Evolutionary conservation across 2,797 vertebrate genomes (phyloP), one percentile per base, ranked within the genome.

Genomic region (Vultur gryphus): DNA sequence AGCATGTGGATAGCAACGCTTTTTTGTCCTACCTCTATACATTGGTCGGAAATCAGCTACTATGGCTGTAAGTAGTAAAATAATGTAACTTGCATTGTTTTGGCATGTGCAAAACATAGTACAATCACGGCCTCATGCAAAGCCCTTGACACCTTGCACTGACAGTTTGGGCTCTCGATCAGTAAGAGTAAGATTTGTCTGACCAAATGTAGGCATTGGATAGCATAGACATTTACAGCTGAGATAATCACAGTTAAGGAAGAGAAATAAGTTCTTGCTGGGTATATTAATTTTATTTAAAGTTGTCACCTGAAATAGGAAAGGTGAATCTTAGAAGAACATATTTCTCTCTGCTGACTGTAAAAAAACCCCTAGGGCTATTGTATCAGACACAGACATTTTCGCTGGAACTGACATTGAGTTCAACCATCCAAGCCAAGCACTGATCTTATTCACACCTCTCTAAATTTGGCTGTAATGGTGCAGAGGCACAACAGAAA

Each of bases 341-440:
- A 2, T 43, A 7, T 43, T 82, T 85, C 59, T 80, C 28, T 59
- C 43, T 11, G 9, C 39, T 49, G 35, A 39, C 2, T 1, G 13
- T 41, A 59, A 62, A 58, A 84, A 49, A 4, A 0, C 0, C 5
- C 9, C 14, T 37, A 28, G 20, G 52, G 16, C 28, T 84, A 4
- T 71, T 41, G 7, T 15, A 59, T 49, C 26, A 90, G 26, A 51
- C 19, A 62, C 3, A 24, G 13, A 16, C 4, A 13, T 65, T 94
- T 54, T 89, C 46, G 39, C 19, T 88, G n/a, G 11, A 67, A 11
- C 23, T 44, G 41, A 55, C 0, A 0, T 2, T 39, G 43, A n/a
- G 21, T 82, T 83, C 70, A 76, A 6, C 65, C 13, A 6, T 21
- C 26, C 46, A 58, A 94, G 52, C 11, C 28, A 96, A 59, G 13